Evolutionary conservation across 2,113 vertebrate species (phyloP), one percentile per base, ranked within the genome.

Genomic region (Pseudorhombus dupliciocellatus): DNA sequence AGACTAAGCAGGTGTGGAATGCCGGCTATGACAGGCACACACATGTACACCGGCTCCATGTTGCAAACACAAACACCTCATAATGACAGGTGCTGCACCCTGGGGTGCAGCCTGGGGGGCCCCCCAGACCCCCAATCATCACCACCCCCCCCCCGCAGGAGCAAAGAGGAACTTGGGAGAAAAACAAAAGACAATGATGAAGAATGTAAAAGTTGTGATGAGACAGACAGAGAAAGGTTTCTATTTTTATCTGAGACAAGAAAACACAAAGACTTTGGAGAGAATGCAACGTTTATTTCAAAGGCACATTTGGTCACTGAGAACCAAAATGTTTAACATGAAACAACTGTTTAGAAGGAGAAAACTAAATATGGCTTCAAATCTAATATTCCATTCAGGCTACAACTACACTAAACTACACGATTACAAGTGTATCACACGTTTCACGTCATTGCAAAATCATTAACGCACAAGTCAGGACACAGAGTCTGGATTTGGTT

Each of bases 1-100:
- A 89, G 73, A 83, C 64, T n/a, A 34, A 66, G 77, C 71, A 83
- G 83, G 75, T 83, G 78, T 68, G 84, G 81, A 88, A 88, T 83
- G 74, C 26, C 60, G 79, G 57, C 75, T 74, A 68, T 84, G 82
- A 84, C 62, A 85, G 63, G 53, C 37, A 78, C 58, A 78, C 79
- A 73, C 83, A 79, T 71, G 79, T 82, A 64, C 22, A 79, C 69
- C 68, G 59, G 75, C 50, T 75, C 60, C 57, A 68, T 59, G 81
- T 52, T 63, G 70, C 50, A 77, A 83, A 76, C 46, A 24, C 16
- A 84, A 89, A 86, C 84, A 77, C 70, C 64, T 66, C 46, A 66
- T 81, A 82, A 88, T 86, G 71, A 90, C 85, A 90, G 86, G 76
- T 56, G 77, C 61, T 31, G 73, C 61, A 78, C 65, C 73, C 68